Evolutionary conservation across 2,888 invertebrate genomes (phyloP), one percentile per base, ranked within the genome.

Genomic region (Watsonalla cultraria): DNA sequence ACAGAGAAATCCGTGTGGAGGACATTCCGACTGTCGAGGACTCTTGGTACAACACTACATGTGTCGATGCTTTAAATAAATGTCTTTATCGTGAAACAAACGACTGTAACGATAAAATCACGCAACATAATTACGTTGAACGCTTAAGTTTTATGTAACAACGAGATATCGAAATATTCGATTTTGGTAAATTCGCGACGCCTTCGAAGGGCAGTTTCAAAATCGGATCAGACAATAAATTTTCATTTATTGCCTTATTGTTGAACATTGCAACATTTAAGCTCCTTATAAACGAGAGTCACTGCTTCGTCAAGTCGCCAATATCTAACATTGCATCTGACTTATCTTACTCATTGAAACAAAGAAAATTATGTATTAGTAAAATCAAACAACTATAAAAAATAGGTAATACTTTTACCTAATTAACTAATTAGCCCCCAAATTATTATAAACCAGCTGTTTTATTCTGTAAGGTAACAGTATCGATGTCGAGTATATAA

Each of bases 61-160:
- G 60, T 58, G 67, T 67, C 58, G 65, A 64, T 57, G 60, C 55
- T 64, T 61, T 65, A 62, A 62, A 51, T 72, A 67, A 76, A 82
- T 72, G 73, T 77, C 80, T 80, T 80, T 76, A 81, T 84, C 76
- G 68, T 68, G 60, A 70, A 69, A 76, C 70, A 70, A 71, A 74
- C 68, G 58, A 64, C 65, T 69, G 74, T 71, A 69, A 75, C 68
- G 75, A 77, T 76, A 76, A 77, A 76, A 73, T 67, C 65, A 66
- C 71, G 64, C 65, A 66, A 66, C 66, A 62, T 62, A 66, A 68
- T 73, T 70, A 62, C 68, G 68, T 72, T 74, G 64, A 66, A 62
- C 68, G 64, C 72, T 70, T 65, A 58, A 61, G 55, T 55, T 77
- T 83, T 85, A 82, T 76, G 71, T 78, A 84, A 82, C 70, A 61